These are phyloP conservation scores for Bombyx mandarina DNA, from an alignment of 1,140 invertebrate genomes.

Conservation along the genomic window DNA sequence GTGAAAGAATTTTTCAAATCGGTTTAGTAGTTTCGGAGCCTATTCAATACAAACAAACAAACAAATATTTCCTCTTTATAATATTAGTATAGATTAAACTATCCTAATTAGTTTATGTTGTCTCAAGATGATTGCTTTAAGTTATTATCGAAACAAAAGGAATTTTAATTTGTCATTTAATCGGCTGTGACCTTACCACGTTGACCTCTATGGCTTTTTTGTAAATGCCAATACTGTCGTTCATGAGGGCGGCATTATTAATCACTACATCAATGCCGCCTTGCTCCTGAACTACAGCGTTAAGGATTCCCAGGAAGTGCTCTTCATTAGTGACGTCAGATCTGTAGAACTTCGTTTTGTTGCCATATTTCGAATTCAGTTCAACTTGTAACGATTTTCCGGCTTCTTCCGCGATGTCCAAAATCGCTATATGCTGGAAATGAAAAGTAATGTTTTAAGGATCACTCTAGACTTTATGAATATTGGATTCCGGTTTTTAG, in stretches of 20 bases:
- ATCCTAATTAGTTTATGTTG: no score
- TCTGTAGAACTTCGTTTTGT: constrained; percentile 37
- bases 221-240: constrained; percentile 22
- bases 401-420: constrained; percentile 30
- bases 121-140: no score
- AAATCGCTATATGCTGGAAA: constrained; percentile 35
- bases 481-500: no score
- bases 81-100: no score
- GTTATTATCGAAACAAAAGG: no score
- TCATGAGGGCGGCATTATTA: constrained; percentile 75
- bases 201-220: constrained; percentile 47
- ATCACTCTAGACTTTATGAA: no score
- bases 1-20: no score
- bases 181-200: constrained; percentile 33
- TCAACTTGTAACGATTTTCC: constrained; percentile 30
- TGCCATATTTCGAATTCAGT: constrained; percentile 31
- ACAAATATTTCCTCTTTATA: no score
- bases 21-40: no score
- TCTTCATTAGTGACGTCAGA: constrained; percentile 40
- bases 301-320: constrained; percentile 21
- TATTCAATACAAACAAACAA: no score
- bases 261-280: constrained; percentile 76
- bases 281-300: constrained; percentile 39
- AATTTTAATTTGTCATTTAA: no score
- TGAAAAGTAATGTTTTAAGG: no score